Conservation (phyloP, 1,140 invertebrate genomes). For the Drosophila athabasca region DNA sequence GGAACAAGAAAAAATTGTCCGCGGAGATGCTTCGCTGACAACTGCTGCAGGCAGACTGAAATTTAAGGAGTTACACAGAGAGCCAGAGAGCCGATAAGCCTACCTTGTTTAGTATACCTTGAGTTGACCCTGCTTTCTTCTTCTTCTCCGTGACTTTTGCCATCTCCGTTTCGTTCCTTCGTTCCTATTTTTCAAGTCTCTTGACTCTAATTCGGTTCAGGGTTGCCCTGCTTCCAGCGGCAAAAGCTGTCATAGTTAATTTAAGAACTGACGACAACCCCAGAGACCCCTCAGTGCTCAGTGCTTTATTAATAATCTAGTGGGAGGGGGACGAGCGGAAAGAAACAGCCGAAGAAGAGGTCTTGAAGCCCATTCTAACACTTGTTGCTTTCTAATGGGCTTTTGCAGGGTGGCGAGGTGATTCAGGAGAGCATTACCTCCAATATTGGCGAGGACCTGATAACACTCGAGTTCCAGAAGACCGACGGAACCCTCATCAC, state of each 20-base stretch:
- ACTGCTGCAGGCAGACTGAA: too few species aligned
- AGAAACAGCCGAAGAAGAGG: neutral
- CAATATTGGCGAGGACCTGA: constrained; percentile 94
- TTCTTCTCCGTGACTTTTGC: constrained; percentile 24
- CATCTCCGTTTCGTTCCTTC: constrained; percentile 38
- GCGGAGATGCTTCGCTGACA: too few species aligned
- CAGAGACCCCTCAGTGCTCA: constrained; percentile 20
- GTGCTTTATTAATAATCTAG: constrained; percentile 68
- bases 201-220: constrained; percentile 79
- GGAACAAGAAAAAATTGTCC: too few species aligned
- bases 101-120: too few species aligned
- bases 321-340: neutral
- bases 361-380: constrained; percentile 27
- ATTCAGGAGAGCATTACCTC: constrained; percentile 95
- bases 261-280: constrained; percentile 46
- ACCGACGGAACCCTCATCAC: constrained; percentile 95
- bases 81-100: too few species aligned
- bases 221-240: constrained; percentile 33
- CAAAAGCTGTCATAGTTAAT: constrained; percentile 65
- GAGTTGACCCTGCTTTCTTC: constrained; percentile 32
- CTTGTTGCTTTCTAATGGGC: constrained; percentile 56
- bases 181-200: constrained; percentile 52
- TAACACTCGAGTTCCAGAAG: constrained; percentile 94
- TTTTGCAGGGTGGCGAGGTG: constrained; percentile 93
- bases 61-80: too few species aligned